phyloP scores from a whole-genome alignment of 2,113 vertebrate species.

The Emydura subglobosa region DNA sequence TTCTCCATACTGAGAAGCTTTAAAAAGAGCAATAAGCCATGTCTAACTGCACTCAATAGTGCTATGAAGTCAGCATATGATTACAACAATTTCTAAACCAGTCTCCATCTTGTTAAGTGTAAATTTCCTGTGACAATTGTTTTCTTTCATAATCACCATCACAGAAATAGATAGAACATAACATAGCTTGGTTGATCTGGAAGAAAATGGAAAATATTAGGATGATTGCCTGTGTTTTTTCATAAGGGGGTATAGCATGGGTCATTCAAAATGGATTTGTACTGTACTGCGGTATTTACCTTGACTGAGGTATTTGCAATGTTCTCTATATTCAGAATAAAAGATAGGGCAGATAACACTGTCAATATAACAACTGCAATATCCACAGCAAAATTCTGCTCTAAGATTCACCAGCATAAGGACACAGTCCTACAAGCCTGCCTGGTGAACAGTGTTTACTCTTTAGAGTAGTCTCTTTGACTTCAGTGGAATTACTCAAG shows the following conservation, averaged over 20 bases:
- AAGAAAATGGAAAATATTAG: neutral
- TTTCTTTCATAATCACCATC: neutral
- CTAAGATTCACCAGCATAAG: neutral
- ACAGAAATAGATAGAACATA: neutral
- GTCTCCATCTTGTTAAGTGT: neutral
- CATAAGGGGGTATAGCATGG: neutral
- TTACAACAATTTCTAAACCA: neutral
- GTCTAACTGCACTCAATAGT: neutral
- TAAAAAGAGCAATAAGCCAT: neutral
- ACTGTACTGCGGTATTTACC: fast-evolving
- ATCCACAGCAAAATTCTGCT: neutral
- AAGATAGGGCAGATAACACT: conserved; percentile 4
- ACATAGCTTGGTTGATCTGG: neutral
- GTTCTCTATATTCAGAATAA: fast-evolving
- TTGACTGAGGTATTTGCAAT: neutral
- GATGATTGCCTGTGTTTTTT: neutral
- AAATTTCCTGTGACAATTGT: neutral
- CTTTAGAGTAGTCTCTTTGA: neutral
- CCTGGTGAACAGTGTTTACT: neutral
- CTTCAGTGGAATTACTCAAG: neutral
- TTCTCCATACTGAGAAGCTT: conserved; percentile 1
- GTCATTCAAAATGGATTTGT: neutral
- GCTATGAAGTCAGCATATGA: neutral
- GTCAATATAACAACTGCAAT: neutral
- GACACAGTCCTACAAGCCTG: neutral